Conservation (phyloP, 2,113 vertebrate genomes). For the Tautogolabrus adspersus region DNA sequence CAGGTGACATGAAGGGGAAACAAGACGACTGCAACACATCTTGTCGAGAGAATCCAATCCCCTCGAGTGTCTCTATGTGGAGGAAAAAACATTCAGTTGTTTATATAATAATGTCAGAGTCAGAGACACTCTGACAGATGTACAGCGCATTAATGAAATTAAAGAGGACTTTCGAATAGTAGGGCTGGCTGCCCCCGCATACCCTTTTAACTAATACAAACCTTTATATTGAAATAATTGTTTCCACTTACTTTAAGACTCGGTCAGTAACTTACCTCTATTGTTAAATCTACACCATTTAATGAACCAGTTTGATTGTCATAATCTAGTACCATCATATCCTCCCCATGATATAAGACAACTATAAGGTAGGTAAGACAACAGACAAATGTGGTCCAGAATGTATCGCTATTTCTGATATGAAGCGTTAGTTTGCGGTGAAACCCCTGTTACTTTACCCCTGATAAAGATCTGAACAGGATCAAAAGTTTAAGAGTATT, state of each 20-base stretch:
- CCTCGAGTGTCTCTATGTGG: background rate
- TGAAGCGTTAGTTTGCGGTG: too few relatives aligned
- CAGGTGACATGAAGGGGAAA: slow-evolving; percentile 21
- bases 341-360: slow-evolving; percentile 5
- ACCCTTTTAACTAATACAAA: background rate
- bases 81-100: background rate
- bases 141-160: slow-evolving; percentile 9
- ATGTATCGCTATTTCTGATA: too few relatives aligned
- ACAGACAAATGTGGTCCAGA: too few relatives aligned
- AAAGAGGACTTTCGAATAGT: slow-evolving; percentile 14
- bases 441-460: too few relatives aligned
- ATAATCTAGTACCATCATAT: slow-evolving; percentile 10
- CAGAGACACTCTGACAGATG: slow-evolving; percentile 16
- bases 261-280: background rate
- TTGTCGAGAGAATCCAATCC: background rate
- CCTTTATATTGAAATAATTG: slow-evolving; percentile 21
- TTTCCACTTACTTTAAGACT: background rate
- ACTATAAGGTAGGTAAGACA: background rate
- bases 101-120: slow-evolving; percentile 28
- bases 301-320: background rate
- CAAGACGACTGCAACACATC: background rate
- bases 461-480: too few relatives aligned
- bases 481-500: too few relatives aligned
- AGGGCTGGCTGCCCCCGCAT: slow-evolving; percentile 1
- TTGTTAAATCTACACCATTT: background rate